A percentile compares a stretch with the other conserved stretches of the same genome.
Conservation (phyloP, 2,888 invertebrate species). For the Phlogophora meticulosa region DNA sequence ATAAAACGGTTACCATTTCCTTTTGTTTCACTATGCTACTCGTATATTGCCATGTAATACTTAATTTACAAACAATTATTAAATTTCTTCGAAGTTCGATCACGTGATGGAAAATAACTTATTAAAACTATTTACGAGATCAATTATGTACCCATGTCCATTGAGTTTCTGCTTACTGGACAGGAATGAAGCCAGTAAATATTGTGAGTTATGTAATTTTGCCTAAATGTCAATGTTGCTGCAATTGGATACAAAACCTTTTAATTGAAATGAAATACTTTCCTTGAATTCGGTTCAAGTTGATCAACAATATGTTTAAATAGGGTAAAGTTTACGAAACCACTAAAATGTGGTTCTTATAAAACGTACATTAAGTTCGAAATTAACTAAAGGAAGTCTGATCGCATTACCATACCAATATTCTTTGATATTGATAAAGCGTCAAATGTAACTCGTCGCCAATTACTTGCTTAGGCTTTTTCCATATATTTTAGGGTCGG, state of each 20-base stretch:
- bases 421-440: not conserved
- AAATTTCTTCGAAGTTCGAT: not conserved
- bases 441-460: not conserved
- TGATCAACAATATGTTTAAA: conserved; percentile 38
- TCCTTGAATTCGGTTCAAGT: conserved; percentile 59
- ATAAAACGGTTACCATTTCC: no score
- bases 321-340: conserved; percentile 35
- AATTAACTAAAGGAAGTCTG: not conserved
- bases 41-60: not conserved
- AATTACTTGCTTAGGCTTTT: no score
- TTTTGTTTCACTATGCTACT: no score
- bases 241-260: conserved; percentile 41
- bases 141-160: not conserved
- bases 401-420: not conserved
- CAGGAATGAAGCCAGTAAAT: conserved; percentile 34
- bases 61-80: not conserved
- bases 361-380: not conserved
- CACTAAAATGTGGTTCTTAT: not conserved
- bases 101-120: not conserved
- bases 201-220: conserved; percentile 43
- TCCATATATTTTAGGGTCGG: no score
- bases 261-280: conserved; percentile 59
- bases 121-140: conserved; percentile 1
- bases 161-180: conserved; percentile 6
- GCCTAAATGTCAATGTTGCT: conserved; percentile 62